Conservation (phyloP, 1,140 invertebrate genomes). For the Spodoptera frugiperda region DNA sequence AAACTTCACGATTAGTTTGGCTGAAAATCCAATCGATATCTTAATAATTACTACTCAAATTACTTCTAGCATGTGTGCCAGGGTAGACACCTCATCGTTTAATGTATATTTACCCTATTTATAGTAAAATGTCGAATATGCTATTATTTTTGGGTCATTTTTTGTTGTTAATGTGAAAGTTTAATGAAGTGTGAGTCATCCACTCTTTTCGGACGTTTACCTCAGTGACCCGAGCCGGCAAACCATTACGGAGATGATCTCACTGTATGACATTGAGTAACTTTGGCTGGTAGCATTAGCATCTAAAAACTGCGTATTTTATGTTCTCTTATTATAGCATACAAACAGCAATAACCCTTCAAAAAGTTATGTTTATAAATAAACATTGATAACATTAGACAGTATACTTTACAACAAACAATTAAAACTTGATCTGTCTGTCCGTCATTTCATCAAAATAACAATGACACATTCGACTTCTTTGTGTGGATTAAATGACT, state of each 20-base stretch:
- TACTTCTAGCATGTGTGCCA: no score
- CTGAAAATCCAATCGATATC: background rate
- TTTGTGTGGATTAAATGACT: no score
- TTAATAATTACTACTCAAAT: background rate
- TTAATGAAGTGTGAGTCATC: slow-evolving; percentile 64
- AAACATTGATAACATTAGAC: slow-evolving; percentile 5
- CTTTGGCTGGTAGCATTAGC: slow-evolving; percentile 21
- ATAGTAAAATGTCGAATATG: background rate
- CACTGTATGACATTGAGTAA: slow-evolving; percentile 46
- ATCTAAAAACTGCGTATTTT: slow-evolving; percentile 5
- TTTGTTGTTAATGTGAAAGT: slow-evolving; percentile 63
- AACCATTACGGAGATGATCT: slow-evolving; percentile 44
- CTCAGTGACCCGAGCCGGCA: slow-evolving; percentile 50
- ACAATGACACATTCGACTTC: background rate
- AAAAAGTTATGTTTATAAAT: background rate
- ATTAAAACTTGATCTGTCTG: background rate
- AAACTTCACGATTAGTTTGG: slow-evolving; percentile 1
- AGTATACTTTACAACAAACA: background rate
- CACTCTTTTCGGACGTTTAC: slow-evolving; percentile 64
- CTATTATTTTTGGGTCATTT: background rate
- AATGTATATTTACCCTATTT: background rate
- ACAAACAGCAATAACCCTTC: background rate
- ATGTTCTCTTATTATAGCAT: background rate
- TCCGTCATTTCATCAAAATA: background rate
- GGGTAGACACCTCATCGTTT: background rate